Evolutionary conservation across 2,888 invertebrate species (phyloP).

Genomic region (Zele albiditarsus): DNA sequence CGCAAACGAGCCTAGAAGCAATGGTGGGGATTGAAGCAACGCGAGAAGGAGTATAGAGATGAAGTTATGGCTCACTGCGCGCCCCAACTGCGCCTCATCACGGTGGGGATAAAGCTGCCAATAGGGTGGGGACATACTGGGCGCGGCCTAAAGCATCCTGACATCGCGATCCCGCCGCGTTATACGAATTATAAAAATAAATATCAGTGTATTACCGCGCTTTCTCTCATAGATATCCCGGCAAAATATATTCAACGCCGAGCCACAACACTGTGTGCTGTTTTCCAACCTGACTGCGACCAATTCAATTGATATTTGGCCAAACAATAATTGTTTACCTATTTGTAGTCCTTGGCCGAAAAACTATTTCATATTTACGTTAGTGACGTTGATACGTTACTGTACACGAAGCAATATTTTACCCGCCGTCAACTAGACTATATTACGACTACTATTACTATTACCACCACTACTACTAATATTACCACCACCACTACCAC

Average conservation of each 20-base stretch:
- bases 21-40: constrained; percentile 33
- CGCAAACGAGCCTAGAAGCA: constrained; percentile 3
- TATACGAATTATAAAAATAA: constrained; percentile 68
- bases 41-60: background rate
- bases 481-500: constrained; percentile 2
- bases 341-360: background rate
- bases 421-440: background rate
- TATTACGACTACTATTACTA: constrained; percentile 50
- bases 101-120: constrained; percentile 50
- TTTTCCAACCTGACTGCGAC: too few relatives aligned
- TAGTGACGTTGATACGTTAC: background rate
- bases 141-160: constrained; percentile 71
- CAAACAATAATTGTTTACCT: background rate
- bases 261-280: too few relatives aligned
- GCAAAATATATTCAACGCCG: constrained; percentile 43
- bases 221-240: constrained; percentile 64
- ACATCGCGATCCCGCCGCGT: constrained; percentile 69
- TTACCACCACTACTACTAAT: background rate
- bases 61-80: constrained; percentile 21
- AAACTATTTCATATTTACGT: background rate
- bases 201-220: constrained; percentile 65
- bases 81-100: constrained; percentile 30
- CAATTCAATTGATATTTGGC: background rate
- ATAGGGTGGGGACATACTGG: constrained; percentile 67
- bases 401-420: background rate